phyloP scores from a whole-genome alignment of 1,140 invertebrate genomes.

The Scaptodrosophila lebanonensis region DNA sequence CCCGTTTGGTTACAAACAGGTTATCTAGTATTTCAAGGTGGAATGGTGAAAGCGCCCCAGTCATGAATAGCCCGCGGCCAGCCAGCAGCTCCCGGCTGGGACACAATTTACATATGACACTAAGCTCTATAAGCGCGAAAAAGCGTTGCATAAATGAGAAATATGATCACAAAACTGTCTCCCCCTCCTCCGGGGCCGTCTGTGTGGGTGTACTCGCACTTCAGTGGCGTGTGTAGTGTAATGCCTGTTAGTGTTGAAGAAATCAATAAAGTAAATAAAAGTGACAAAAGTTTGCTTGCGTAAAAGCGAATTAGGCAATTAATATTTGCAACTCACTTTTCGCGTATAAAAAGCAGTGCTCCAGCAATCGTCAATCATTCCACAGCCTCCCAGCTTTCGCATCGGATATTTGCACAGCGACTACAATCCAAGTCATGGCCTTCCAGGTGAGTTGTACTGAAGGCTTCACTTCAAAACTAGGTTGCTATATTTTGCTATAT shows the following conservation, averaged over 20 bases:
- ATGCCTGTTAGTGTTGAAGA: conserved; percentile 39
- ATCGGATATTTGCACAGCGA: conserved; percentile 32
- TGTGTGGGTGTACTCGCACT: no score
- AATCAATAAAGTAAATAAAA: conserved; percentile 44
- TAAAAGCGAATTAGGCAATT: conserved; percentile 33
- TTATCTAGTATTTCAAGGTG: conserved; percentile 44
- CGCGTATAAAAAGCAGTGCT: conserved; percentile 54
- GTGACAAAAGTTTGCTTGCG: conserved; percentile 58
- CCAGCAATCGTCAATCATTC: conserved; percentile 56
- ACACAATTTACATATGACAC: conserved; percentile 51
- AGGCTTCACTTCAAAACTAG: neutral
- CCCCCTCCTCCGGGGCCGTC: no score
- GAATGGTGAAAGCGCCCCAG: conserved; percentile 61
- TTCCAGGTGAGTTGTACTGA: conserved; percentile 46
- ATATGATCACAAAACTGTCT: conserved; percentile 20
- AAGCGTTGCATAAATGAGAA: conserved; percentile 60
- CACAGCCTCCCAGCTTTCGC: conserved; percentile 48
- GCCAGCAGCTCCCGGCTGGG: conserved; percentile 23
- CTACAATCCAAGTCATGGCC: conserved; percentile 53
- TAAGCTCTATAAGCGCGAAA: conserved; percentile 53
- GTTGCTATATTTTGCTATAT: neutral
- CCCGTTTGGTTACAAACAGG: no score
- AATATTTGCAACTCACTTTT: conserved; percentile 21
- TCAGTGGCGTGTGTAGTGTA: no score
- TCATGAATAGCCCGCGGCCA: conserved; percentile 36